Evolutionary conservation across 2,797 vertebrate genomes (phyloP), one percentile per base, ranked within the genome.

Genomic region (Siniperca scherzeri): DNA sequence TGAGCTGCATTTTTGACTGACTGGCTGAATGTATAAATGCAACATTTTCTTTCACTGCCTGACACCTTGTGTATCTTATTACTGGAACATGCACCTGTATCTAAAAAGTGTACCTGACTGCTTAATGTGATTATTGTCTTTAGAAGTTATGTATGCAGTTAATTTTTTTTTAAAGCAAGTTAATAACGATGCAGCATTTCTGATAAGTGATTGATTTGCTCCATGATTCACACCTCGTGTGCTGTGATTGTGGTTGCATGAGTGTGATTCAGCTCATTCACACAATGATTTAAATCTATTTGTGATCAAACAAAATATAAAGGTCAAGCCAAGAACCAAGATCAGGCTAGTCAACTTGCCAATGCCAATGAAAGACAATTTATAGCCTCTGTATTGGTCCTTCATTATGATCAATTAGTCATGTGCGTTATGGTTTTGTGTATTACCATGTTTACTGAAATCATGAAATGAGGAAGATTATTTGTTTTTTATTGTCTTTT

Each of bases 61-160:
- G 61, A 83, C 80, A 84, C 83, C 68, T 70, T 82, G 76, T 84
- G 78, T 88, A 91, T 78, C 48, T 90, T 92, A 86, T 82, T 77
- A 86, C 82, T 87, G 73, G 71, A 92, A 80, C 78, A 80, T 83
- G 82, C 84, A 33, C 79, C 87, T 90, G 80, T 90, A 88, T 87
- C 65, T 81, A 72, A 88, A 81, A 76, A 66, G 67, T 82, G 70
- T 85, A 88, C 69, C 80, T 76, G 83, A 87, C 85, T 91, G 88
- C 92, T 91, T 80, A 80, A 88, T 91, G 84, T 90, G 68, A 91
- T 92, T 84, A 71, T 84, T 80, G 88, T 93, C 81, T 83, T 82
- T 68, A 79, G n/a, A 87, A 65, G 46, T 85, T 91, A 84, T 82
- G 86, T 91, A 83, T 90, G 85, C 79, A 78, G 77, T 81, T 84